These are phyloP conservation scores for Capitella teleta DNA, from an alignment of 1,140 invertebrate genomes.

Conservation along the genomic window DNA sequence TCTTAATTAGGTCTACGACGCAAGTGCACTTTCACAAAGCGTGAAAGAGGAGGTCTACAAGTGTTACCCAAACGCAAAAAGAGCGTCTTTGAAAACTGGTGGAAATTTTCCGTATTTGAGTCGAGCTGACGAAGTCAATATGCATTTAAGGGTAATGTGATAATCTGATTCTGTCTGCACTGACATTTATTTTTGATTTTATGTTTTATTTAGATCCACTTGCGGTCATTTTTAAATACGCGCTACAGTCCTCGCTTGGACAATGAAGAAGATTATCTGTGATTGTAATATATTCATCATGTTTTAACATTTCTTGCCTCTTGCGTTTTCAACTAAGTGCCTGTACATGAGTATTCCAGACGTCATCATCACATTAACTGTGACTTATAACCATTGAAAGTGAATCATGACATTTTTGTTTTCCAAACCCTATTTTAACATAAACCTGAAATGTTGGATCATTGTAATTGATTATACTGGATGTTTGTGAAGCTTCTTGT, in stretches of 20 bases:
- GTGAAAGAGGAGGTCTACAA: slow-evolving; percentile 73
- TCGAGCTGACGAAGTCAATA: slow-evolving; percentile 76
- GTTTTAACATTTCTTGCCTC: no score
- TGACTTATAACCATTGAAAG: no score
- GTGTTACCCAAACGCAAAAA: slow-evolving; percentile 74
- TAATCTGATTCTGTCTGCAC: not conserved
- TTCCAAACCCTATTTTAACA: no score
- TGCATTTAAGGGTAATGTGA: slow-evolving; percentile 67
- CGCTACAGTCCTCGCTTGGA: not conserved
- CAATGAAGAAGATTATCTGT: not conserved
- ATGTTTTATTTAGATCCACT: not conserved
- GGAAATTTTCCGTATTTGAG: slow-evolving; percentile 88
- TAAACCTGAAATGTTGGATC: no score
- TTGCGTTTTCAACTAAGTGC: no score
- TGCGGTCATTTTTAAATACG: not conserved
- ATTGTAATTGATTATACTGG: no score
- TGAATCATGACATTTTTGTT: no score
- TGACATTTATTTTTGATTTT: not conserved
- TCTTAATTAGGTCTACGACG: slow-evolving; percentile 60
- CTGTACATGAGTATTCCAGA: no score
- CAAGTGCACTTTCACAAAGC: slow-evolving; percentile 62
- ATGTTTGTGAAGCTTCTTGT: no score
- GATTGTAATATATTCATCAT: no score
- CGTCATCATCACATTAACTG: no score
- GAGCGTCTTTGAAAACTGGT: slow-evolving; percentile 76